Evolutionary conservation across 2,113 vertebrate species (phyloP).

Genomic region (Aegithalos caudatus): DNA sequence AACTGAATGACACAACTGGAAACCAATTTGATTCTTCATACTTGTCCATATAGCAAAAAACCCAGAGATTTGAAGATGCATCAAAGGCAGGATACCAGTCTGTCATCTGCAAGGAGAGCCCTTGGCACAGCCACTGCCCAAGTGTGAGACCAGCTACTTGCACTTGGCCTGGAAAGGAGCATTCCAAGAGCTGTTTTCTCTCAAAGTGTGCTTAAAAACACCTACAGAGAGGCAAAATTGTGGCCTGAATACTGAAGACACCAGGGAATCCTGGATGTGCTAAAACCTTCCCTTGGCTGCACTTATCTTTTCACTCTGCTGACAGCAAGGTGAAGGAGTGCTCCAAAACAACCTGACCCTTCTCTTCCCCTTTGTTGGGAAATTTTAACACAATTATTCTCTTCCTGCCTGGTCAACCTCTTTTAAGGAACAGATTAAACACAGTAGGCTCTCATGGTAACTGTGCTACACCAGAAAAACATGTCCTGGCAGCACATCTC

Average conservation of each 20-base stretch:
- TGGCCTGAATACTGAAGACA: neutral
- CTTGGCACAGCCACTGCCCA: accelerated
- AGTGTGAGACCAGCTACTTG: neutral
- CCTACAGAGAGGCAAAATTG: neutral
- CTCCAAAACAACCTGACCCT: neutral
- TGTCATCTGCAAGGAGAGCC: neutral
- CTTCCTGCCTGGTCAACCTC: neutral
- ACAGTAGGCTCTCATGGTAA: neutral
- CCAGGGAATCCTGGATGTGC: neutral
- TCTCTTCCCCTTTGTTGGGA: neutral
- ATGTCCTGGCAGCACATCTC: too few relatives aligned
- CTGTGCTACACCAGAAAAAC: neutral
- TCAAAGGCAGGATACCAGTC: neutral
- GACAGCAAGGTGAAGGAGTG: neutral
- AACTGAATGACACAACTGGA: neutral
- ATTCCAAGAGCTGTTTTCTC: neutral
- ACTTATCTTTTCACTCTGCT: neutral
- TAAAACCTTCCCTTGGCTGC: neutral
- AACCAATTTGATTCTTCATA: neutral
- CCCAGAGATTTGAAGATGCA: neutral
- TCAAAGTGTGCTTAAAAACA: neutral
- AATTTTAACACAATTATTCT: neutral
- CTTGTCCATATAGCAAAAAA: neutral
- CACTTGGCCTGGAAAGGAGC: neutral
- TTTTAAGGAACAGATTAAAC: neutral